phyloP scores from a whole-genome alignment of 2,797 vertebrate species.

The Peromyscus attwateri region DNA sequence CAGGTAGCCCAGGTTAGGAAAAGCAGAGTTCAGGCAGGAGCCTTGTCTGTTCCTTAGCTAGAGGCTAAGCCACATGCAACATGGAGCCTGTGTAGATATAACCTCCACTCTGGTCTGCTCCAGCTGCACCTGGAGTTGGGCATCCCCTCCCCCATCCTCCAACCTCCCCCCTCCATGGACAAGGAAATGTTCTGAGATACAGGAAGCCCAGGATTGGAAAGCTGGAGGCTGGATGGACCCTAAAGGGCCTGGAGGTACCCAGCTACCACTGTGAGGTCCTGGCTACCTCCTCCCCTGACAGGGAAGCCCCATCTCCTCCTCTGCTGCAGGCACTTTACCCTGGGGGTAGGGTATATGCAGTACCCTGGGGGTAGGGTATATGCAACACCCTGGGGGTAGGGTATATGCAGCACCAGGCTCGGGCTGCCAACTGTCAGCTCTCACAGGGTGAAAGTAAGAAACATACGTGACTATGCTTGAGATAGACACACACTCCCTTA shows the following conservation, averaged over 20 bases:
- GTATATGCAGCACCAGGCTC: background rate
- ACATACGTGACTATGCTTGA: background rate
- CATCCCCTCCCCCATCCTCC: too few species aligned
- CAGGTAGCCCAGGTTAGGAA: background rate
- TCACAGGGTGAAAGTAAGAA: background rate
- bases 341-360: background rate
- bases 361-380: background rate
- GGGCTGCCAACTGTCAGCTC: background rate
- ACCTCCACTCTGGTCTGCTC: background rate
- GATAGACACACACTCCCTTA: background rate
- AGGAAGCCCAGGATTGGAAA: background rate
- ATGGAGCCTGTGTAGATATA: fast-evolving
- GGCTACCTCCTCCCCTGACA: background rate
- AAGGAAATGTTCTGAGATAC: background rate
- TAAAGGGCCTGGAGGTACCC: background rate
- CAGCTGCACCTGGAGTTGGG: background rate
- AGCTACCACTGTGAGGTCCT: background rate
- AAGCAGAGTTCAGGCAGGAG: background rate
- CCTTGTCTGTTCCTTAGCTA: background rate
- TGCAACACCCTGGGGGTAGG: background rate
- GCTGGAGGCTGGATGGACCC: background rate
- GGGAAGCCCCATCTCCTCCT: fast-evolving
- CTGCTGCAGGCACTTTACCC: background rate
- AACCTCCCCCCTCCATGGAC: fast-evolving
- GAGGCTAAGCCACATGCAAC: background rate